phyloP scores from a whole-genome alignment of 2,113 vertebrate species.

The Daubentonia madagascariensis region DNA sequence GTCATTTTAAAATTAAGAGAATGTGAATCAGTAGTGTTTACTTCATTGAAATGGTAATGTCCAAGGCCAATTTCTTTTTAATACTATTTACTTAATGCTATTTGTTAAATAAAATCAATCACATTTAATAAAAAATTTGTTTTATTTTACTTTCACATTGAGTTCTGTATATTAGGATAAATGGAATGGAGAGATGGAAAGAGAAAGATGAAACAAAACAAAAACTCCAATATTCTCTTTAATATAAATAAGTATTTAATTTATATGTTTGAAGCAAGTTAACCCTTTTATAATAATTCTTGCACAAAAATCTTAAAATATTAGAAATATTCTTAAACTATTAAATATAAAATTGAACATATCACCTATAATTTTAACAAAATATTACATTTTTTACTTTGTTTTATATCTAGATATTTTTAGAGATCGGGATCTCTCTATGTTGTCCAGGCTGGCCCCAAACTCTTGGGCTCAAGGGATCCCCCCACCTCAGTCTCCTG shows the following conservation, averaged over 20 bases:
- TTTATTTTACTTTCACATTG: not conserved
- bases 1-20: not conserved
- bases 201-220: not conserved
- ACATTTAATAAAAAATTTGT: not conserved
- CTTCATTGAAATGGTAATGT: not conserved
- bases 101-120: not conserved
- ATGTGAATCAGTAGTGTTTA: not conserved
- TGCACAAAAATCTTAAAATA: not conserved
- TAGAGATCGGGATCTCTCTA: not conserved
- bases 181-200: too few species aligned
- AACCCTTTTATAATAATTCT: not conserved
- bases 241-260: not conserved
- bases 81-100: not conserved
- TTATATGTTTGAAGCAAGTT: not conserved
- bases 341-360: not conserved
- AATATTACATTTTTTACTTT: not conserved
- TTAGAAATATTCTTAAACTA: not conserved
- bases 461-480: not conserved
- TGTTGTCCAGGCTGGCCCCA: not conserved
- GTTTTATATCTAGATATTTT: not conserved
- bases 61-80: not conserved
- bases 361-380: not conserved
- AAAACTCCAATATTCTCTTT: not conserved
- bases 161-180: not conserved
- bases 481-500: not conserved